Percentiles rank a stretch among this genome's conserved stretches.
These are phyloP conservation scores for Sarcophaga rosellei DNA, from an alignment of 2,888 invertebrate species.

Conservation along the genomic window DNA sequence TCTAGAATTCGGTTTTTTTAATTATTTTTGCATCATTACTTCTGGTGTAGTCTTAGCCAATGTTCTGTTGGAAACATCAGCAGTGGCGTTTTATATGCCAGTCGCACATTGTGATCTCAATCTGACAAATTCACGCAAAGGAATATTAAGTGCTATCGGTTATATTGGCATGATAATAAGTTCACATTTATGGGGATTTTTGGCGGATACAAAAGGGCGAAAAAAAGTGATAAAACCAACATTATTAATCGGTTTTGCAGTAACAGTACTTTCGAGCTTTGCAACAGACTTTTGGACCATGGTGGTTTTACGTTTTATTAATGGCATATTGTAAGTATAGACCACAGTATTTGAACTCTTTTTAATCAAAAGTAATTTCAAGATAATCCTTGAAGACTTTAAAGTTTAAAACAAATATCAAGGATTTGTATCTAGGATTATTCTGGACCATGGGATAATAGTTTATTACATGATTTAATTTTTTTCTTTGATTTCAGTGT, in stretches of 20 bases:
- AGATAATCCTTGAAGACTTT: no score
- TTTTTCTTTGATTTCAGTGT: conserved; percentile 72
- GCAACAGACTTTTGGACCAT: conserved; percentile 82
- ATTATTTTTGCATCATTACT: conserved; percentile 81
- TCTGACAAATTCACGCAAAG: conserved; percentile 79
- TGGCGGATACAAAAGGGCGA: conserved; percentile 83
- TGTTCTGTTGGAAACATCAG: conserved; percentile 81
- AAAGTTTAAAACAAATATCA: no score
- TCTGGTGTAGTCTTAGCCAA: conserved; percentile 82
- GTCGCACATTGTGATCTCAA: conserved; percentile 81
- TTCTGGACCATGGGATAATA: neutral
- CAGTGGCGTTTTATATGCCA: conserved; percentile 82
- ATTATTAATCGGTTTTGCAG: conserved; percentile 81
- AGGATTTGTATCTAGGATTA: neutral
- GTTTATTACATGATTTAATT: neutral
- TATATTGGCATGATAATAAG: conserved; percentile 82
- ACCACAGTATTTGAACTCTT: neutral
- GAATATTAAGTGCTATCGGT: conserved; percentile 79
- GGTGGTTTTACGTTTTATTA: conserved; percentile 82
- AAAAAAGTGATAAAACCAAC: conserved; percentile 81
- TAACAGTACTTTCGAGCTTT: conserved; percentile 82
- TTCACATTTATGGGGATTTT: conserved; percentile 83
- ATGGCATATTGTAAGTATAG: conserved; percentile 82
- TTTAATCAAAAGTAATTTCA: no score
- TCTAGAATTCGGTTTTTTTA: conserved; percentile 82